Conservation (phyloP, 1,140 invertebrate species). For the Archivesica marissinica region DNA sequence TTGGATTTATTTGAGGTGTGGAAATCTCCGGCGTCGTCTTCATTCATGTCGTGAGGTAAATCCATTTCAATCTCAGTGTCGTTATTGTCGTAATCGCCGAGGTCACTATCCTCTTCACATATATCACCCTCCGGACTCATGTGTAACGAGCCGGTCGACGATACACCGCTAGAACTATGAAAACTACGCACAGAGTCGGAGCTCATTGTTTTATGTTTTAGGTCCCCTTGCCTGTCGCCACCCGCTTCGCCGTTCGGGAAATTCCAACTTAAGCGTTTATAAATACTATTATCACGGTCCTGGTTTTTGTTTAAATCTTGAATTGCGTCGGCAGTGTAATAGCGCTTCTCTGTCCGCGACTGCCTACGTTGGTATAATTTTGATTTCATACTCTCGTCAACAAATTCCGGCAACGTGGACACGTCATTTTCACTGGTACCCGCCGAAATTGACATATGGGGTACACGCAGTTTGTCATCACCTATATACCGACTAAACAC, state of each 20-base stretch:
- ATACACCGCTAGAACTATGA: constrained; percentile 86
- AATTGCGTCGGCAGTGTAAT: constrained; percentile 88
- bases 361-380: constrained; percentile 84
- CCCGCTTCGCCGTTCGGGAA: constrained; percentile 84
- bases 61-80: constrained; percentile 61
- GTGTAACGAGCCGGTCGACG: constrained; percentile 85
- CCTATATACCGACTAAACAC: constrained; percentile 61
- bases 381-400: constrained; percentile 76
- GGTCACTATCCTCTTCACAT: constrained; percentile 72
- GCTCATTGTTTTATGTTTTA: constrained; percentile 78
- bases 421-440: constrained; percentile 58
- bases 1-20: constrained; percentile 69
- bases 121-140: constrained; percentile 83
- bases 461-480: constrained; percentile 61
- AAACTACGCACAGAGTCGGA: constrained; percentile 83
- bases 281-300: constrained; percentile 86
- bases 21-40: constrained; percentile 42
- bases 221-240: constrained; percentile 67
- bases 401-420: constrained; percentile 65
- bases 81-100: constrained; percentile 58
- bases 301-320: constrained; percentile 87
- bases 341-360: constrained; percentile 85
- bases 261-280: constrained; percentile 89
- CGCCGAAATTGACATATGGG: constrained; percentile 61
- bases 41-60: constrained; percentile 44